Base-by-base conservation (phyloP, 1,140 invertebrate genomes). In the Chymomyza costata region DNA sequence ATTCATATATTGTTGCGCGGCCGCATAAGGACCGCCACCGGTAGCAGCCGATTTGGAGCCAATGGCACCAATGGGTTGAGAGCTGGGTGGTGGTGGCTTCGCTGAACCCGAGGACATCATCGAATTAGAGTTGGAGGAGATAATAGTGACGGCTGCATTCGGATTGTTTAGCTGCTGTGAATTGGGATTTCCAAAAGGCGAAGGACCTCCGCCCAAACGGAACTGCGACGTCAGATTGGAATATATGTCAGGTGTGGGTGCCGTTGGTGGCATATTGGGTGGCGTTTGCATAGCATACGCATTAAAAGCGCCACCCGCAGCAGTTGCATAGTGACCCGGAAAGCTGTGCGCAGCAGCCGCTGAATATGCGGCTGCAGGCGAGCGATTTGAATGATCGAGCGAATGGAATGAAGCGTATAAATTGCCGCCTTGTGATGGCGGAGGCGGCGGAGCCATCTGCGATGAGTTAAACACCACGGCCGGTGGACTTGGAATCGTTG, bases 21-120 rank as follows among this genome's bases (percentile, higher is more conserved):
- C 87, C 81, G 88, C 52, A 67, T 84, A 84, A 0, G 82, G 88
- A 21, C 71, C 73, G 3, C 73, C 74, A 86, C 87, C 80, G 3
- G 87, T 88, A 6, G 86, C 87, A 14, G 87, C 88, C 8, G 87
- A 87, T 84, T 91, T 91, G 8, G 90, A 89, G 59, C 93, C 93
- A 73, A 96, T 93, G 54, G 94, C 91, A 69, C 93, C 91, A 80
- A 95, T 93, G 73, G 90, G 92, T 86, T 94, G 93, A 43, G 91
- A 89, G 7, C 93, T 93, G 38, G 49, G 56, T 32, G 65, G 66
- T 14, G 50, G 82, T 13, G 93, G 93, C 83, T 96, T 96, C 10
- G 95, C 93, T 60, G 91, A 92, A 7, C 82, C 82, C 28, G 94
- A 93, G 0, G 94, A 95, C 94, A 96, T 96, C 37, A 96, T 88